A percentile compares a stretch with the other conserved stretches of the same genome.
Evolutionary conservation across 2,888 invertebrate genomes (phyloP).

Genomic region (Diachrysia chrysitis): DNA sequence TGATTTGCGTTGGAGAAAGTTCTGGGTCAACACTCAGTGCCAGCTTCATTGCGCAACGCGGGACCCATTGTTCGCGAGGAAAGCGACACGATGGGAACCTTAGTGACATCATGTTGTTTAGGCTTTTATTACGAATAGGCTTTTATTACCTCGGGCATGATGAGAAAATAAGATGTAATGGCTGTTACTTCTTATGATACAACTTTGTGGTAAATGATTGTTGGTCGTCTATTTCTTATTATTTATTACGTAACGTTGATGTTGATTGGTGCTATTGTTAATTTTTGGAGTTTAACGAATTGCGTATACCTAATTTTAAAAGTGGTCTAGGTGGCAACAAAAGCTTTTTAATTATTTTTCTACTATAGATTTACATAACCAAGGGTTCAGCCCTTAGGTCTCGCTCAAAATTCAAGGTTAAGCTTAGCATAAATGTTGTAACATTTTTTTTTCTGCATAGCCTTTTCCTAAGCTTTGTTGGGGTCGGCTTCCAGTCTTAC

Average conservation of each 20-base stretch:
- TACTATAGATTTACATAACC: no score
- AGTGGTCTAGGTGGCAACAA: no score
- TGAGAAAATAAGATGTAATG: not conserved
- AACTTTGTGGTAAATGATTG: not conserved
- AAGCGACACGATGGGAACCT: conserved; percentile 41
- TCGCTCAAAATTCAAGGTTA: no score
- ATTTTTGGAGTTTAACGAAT: no score
- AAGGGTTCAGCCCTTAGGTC: no score
- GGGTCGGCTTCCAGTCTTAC: no score
- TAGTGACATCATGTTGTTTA: conserved; percentile 49
- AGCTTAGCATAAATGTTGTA: no score
- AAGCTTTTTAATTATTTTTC: no score
- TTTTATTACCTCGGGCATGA: conserved; percentile 3
- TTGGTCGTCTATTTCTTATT: not conserved
- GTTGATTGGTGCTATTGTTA: not conserved
- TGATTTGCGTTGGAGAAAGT: conserved; percentile 58
- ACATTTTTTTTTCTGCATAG: no score
- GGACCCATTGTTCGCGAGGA: conserved; percentile 47
- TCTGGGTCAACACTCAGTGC: conserved; percentile 61
- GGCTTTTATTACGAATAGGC: conserved; percentile 35
- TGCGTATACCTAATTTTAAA: no score
- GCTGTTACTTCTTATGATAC: not conserved
- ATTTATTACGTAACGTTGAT: not conserved
- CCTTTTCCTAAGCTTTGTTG: no score
- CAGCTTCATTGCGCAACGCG: conserved; percentile 46